Evolutionary conservation across 2,113 vertebrate species (phyloP), one percentile per base, ranked within the genome.

Genomic region (Takifugu flavidus): DNA sequence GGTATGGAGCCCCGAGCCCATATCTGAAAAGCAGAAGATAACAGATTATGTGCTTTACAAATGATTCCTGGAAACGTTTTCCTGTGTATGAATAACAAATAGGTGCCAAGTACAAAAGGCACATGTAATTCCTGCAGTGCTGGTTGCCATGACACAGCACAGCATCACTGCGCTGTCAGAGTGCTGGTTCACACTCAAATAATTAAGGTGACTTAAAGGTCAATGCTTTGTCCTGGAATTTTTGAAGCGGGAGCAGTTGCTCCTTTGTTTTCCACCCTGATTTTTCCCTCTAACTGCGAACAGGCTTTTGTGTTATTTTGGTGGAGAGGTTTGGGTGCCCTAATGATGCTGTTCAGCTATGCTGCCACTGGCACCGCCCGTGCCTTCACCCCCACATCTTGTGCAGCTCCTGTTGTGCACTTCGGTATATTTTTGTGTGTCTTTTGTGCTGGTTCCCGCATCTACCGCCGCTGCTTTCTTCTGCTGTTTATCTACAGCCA

Each of bases 11-110:
- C 28, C 2, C 67, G 57, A 12, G 51, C 54, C 56, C 74, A 86
- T 90, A 88, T 89, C 88, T 56, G 45, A 54, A 46, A n/a, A 31
- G 67, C 65, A 72, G 42, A 42, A 61, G 81, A 86, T 75, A 71
- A 78, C 28, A 70, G 63, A 25, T 70, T 79, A 76, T 82, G 74
- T 74, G 77, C 71, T 66, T 63, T 56, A 53, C 62, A 53, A 69
- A 73, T 66, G 45, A 67, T 55, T 53, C 14, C 13, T 15, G 14
- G 13, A 45, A 5, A 45, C 44, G 14, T 45, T 45, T 45, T 14
- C 4, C 13, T 45, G 3, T 15, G 44, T 5, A 11, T 14, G 44
- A 45, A 45, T 45, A 13, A 45, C 44, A 45, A 45, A 45, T 14
- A 14, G 12, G 44, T 45, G 13, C 44, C 44, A 45, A 15, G 13